A percentile compares a stretch with the other conserved stretches of the same genome.
Conservation (phyloP, 2,888 invertebrate species). For the Agelastica alni region DNA sequence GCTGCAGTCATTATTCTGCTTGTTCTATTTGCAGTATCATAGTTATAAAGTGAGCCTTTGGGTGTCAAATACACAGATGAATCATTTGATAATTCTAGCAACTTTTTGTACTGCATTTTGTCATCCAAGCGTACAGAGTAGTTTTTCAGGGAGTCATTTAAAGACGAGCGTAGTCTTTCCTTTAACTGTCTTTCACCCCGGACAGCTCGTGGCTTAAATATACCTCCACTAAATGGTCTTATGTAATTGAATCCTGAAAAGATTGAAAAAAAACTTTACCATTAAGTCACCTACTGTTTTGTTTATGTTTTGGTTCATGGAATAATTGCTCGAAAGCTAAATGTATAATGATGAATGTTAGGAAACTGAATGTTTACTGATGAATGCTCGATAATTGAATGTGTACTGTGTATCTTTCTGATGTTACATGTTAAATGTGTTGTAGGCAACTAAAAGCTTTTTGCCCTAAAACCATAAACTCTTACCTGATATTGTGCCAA, state of each 20-base stretch:
- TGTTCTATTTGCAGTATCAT: conserved; percentile 28
- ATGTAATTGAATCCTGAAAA: conserved; percentile 17
- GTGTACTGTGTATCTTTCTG: background rate
- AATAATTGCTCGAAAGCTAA: background rate
- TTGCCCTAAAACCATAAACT: too few relatives aligned
- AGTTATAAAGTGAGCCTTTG: conserved; percentile 37
- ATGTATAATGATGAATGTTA: too few relatives aligned
- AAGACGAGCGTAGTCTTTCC: too few relatives aligned
- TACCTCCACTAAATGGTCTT: conserved; percentile 14
- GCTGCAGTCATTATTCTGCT: conserved; percentile 35
- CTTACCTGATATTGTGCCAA: too few relatives aligned
- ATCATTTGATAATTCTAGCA: conserved; percentile 53
- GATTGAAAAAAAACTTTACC: background rate
- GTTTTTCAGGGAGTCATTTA: conserved; percentile 36
- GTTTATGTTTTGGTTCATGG: background rate
- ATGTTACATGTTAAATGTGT: too few relatives aligned
- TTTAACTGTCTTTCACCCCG: conserved; percentile 19
- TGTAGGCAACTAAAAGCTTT: too few relatives aligned
- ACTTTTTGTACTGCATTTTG: conserved; percentile 61
- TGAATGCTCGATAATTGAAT: background rate
- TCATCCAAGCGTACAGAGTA: conserved; percentile 63
- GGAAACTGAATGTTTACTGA: too few relatives aligned
- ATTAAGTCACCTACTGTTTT: background rate
- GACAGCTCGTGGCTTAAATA: conserved; percentile 1
- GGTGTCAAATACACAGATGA: conserved; percentile 45